Percentiles rank a stretch among this genome's conserved stretches.
Conservation (phyloP, 2,888 invertebrate genomes). For the Dolichopus griseipennis region DNA sequence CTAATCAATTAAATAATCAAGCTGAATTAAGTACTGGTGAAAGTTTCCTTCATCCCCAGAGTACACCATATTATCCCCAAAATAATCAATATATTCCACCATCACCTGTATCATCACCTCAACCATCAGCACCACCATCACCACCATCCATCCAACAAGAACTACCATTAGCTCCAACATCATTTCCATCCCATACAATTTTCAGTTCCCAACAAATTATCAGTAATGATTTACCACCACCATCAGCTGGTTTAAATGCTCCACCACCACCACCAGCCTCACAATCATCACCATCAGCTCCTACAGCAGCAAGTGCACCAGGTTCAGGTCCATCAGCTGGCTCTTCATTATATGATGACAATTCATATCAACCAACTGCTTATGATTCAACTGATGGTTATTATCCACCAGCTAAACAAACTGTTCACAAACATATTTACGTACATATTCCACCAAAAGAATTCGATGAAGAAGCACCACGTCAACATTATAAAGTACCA, state of each 20-base stretch:
- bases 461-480: conserved; percentile 35
- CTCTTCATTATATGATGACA: background rate
- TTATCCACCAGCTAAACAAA: conserved; percentile 27
- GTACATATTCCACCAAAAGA: conserved; percentile 41
- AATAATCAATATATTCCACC: conserved; percentile 3
- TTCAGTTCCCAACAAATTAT: background rate
- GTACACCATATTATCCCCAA: background rate
- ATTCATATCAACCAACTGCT: background rate
- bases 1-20: background rate
- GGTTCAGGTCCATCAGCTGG: background rate
- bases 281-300: background rate
- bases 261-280: background rate
- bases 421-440: conserved; percentile 39
- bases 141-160: background rate
- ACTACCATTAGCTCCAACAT: background rate
- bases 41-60: background rate
- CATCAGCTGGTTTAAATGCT: background rate
- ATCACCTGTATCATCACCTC: background rate
- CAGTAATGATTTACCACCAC: background rate
- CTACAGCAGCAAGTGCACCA: background rate
- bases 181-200: background rate
- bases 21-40: background rate
- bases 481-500: conserved; percentile 36
- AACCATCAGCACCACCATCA: background rate
- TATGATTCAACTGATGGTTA: conserved; percentile 10